phyloP scores from a whole-genome alignment of 2,888 invertebrate species.

The Aphidoletes aphidimyza region DNA sequence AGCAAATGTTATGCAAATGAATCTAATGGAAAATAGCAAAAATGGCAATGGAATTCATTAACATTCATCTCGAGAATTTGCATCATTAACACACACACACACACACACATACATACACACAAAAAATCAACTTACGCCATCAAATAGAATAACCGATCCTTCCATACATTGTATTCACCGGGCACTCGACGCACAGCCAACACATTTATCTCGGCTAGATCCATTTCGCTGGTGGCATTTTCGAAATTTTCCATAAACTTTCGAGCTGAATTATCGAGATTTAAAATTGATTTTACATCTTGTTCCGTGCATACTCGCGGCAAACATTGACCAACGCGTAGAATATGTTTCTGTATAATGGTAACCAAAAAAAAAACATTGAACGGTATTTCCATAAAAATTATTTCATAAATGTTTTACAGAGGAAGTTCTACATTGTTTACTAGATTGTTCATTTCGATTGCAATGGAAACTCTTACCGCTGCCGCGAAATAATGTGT shows the following conservation, averaged over 20 bases:
- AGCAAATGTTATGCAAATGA: slow-evolving; percentile 67
- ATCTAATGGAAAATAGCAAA: slow-evolving; percentile 63
- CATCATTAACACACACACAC: no score
- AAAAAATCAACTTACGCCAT: slow-evolving; percentile 69
- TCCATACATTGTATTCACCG: slow-evolving; percentile 72
- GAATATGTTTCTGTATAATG: slow-evolving; percentile 71
- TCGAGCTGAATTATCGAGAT: slow-evolving; percentile 63
- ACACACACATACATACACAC: no score
- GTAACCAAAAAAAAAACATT: slow-evolving; percentile 3
- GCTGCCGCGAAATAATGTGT: no score
- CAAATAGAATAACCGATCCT: slow-evolving; percentile 75
- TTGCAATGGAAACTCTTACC: no score
- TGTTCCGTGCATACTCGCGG: slow-evolving; percentile 74
- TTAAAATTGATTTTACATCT: slow-evolving; percentile 68
- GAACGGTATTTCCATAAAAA: no score
- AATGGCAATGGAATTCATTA: not conserved
- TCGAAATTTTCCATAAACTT: slow-evolving; percentile 59
- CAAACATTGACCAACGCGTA: slow-evolving; percentile 80
- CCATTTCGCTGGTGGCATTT: not conserved
- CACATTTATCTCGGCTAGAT: slow-evolving; percentile 67
- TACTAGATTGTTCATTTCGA: no score
- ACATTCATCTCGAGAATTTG: not conserved
- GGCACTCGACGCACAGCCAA: slow-evolving; percentile 76
- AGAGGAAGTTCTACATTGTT: no score
- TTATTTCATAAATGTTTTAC: no score